These are phyloP conservation scores for Ophion costatus DNA, from an alignment of 2,888 invertebrate species.

Conservation along the genomic window DNA sequence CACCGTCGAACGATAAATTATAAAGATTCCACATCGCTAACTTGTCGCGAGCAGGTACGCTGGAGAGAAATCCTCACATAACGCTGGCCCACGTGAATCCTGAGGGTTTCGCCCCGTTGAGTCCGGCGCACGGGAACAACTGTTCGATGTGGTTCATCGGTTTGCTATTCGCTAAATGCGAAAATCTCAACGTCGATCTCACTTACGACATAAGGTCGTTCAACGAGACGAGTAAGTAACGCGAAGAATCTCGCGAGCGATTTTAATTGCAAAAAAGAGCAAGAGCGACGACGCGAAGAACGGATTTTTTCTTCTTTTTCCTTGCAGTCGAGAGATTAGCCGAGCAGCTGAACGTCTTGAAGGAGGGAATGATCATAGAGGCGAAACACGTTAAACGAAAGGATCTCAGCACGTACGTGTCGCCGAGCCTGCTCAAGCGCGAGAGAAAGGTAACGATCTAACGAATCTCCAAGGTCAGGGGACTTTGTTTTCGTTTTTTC, in stretches of 20 bases:
- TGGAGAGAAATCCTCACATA: slow-evolving; percentile 97
- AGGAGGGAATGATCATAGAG: slow-evolving; percentile 92
- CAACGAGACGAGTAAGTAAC: slow-evolving; percentile 91
- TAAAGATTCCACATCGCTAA: slow-evolving; percentile 65
- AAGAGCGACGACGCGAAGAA: not conserved
- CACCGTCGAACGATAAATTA: not conserved
- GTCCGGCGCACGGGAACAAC: slow-evolving; percentile 85
- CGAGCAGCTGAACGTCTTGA: slow-evolving; percentile 86
- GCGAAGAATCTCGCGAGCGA: not conserved
- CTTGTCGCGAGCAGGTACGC: slow-evolving; percentile 85
- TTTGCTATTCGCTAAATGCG: slow-evolving; percentile 94
- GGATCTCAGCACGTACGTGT: slow-evolving; percentile 90
- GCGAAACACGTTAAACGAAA: slow-evolving; percentile 94
- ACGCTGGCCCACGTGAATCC: slow-evolving; percentile 98
- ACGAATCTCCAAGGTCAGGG: not conserved
- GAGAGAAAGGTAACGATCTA: slow-evolving; percentile 86
- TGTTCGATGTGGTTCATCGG: slow-evolving; percentile 99
- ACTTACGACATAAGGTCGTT: slow-evolving; percentile 96
- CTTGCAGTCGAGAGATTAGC: slow-evolving; percentile 87
- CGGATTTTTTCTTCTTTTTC: not conserved
- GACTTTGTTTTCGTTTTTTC: no score
- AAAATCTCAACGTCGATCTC: slow-evolving; percentile 95
- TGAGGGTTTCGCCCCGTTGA: slow-evolving; percentile 89
- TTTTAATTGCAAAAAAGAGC: not conserved
- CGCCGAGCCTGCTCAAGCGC: slow-evolving; percentile 88